These are phyloP conservation scores for Molothrus aeneus DNA, from an alignment of 2,797 vertebrate genomes.

Conservation along the genomic window DNA sequence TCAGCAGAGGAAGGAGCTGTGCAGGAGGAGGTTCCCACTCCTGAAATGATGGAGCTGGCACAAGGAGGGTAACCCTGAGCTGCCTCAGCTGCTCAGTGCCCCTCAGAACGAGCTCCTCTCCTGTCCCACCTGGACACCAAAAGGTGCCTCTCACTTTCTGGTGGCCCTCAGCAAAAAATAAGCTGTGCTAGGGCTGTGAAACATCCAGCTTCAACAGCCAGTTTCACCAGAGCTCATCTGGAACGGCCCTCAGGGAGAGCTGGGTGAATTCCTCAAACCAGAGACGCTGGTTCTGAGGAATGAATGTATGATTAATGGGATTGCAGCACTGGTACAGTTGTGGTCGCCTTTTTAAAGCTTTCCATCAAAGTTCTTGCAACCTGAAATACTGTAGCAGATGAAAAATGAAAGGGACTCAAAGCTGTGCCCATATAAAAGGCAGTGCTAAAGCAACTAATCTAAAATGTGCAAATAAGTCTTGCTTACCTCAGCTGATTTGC, in stretches of 20 bases:
- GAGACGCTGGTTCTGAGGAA: background rate
- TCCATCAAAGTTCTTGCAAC: background rate
- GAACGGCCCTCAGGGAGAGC: background rate
- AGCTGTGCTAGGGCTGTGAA: background rate
- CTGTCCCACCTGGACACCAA: background rate
- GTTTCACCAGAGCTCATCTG: background rate
- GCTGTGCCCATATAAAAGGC: background rate
- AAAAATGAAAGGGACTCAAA: background rate
- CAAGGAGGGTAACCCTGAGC: background rate
- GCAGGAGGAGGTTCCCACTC: background rate
- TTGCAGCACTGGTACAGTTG: background rate
- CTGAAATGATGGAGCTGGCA: rapidly evolving
- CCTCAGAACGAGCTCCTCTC: background rate
- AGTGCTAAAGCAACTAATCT: background rate
- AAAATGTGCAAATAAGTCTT: background rate
- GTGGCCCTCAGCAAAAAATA: background rate
- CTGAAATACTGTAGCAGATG: background rate
- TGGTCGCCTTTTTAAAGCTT: background rate
- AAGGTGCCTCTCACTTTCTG: background rate
- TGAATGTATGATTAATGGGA: background rate
- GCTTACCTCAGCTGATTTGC: slow-evolving; percentile 4
- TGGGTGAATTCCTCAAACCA: background rate
- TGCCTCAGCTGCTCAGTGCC: background rate
- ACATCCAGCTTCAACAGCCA: background rate
- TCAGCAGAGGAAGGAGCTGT: background rate